Base-by-base conservation (phyloP, 2,113 vertebrate genomes). In the Genyomyrus donnyi region DNA sequence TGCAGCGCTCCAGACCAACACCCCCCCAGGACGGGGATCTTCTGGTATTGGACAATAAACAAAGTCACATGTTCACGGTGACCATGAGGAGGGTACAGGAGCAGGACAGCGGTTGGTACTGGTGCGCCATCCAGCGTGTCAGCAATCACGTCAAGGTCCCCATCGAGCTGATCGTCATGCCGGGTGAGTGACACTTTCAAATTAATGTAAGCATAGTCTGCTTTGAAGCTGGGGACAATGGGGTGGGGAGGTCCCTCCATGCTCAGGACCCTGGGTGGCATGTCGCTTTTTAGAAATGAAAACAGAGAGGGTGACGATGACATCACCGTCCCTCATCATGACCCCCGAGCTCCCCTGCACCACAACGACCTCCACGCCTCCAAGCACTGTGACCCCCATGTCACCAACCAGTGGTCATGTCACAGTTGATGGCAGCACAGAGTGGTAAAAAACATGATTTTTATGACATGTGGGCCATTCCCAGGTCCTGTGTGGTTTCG, bases 41-140 rank as follows among this genome's bases (percentile, higher is more conserved):
- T 31, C 39, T 80, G 49, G 88, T 91, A 17, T 74, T 3, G 1
- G 91, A 92, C 49, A 15, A 90, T 50, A 91, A 91, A 87, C 7
- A 9, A 1, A n/a, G 8, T 6, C 24, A 89, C 15, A 62, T 49
- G 58, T 91, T 92, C 11, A 90, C 48, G 62, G 53, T 91, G n/a
- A 87, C 39, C 5, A 87, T 91, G 58, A 90, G 17, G 13, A 49
- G 88, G 3, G 74, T 66, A 35, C 27, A 80, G 31, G 5, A n/a
- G 8, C 88, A 35, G 8, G 86, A 92, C 74, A 90, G 77, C 9
- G 90, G 89, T 62, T 90, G 88, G 92, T 92, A 91, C 86, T 91
- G 92, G 91, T 92, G 92, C 49, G 91, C 88, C 0, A 90, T 92
- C 10, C 46, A 89, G 80, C 77, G 89, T 46, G 90, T 89, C 49